Evolutionary conservation across 2,113 vertebrate species (phyloP).

Genomic region (Nibea coibor): DNA sequence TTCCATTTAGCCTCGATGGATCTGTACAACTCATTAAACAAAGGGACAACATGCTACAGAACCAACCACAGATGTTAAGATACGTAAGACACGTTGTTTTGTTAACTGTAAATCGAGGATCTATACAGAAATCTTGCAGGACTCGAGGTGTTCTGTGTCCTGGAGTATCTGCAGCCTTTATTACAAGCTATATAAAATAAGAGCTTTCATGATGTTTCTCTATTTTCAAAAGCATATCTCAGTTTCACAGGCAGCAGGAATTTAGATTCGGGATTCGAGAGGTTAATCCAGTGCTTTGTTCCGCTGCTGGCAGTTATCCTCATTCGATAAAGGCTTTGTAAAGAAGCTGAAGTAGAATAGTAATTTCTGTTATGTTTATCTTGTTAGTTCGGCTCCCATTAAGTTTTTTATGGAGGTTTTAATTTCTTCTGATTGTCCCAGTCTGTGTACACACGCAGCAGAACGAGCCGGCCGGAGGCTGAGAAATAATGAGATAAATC

Average conservation of each 20-base stretch:
- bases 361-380: background rate
- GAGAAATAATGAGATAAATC: constrained; percentile 17
- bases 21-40: background rate
- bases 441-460: background rate
- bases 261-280: background rate
- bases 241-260: background rate
- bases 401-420: background rate
- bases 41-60: background rate
- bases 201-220: background rate
- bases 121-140: background rate
- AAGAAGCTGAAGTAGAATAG: background rate
- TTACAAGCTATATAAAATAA: background rate
- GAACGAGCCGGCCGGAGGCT: background rate
- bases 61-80: background rate
- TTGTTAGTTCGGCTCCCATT: background rate
- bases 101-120: background rate
- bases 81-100: background rate
- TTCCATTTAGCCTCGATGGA: too few species aligned
- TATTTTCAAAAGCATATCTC: background rate
- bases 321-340: constrained; percentile 13
- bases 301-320: constrained; percentile 2
- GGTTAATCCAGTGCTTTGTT: constrained; percentile 14
- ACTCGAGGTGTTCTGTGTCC: too few species aligned
- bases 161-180: background rate
- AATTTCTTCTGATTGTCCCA: background rate